Percentiles rank a stretch among this genome's conserved stretches.
These are phyloP conservation scores for Hydractinia symbiolongicarpus DNA, from an alignment of 30 jellyfish, hydroid and myxozoan genomes.

Conservation along the genomic window DNA sequence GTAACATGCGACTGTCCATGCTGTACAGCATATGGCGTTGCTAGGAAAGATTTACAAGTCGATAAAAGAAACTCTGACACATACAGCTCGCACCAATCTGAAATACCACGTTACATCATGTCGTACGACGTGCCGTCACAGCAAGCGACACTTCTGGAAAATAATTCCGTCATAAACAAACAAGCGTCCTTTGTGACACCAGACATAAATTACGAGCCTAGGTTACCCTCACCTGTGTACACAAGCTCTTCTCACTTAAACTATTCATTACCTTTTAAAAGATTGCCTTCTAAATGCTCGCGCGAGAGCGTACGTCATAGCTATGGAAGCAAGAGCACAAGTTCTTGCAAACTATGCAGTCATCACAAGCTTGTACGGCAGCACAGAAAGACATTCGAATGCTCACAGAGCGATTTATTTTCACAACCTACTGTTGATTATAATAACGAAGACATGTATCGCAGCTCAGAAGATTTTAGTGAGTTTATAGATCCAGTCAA, in stretches of 20 bases:
- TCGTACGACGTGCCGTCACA: slow-evolving; percentile 22
- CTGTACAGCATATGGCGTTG: not conserved
- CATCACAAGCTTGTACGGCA: not conserved
- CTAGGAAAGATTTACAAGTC: not conserved
- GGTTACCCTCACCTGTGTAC: not conserved
- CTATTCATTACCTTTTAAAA: not conserved
- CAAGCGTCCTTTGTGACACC: slow-evolving; percentile 6
- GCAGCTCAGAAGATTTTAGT: too few species aligned
- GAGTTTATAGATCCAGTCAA: too few species aligned
- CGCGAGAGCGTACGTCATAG: not conserved
- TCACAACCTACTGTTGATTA: too few species aligned
- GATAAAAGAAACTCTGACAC: not conserved
- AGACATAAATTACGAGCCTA: not conserved
- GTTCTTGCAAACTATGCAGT: not conserved
- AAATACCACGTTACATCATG: slow-evolving; percentile 21
- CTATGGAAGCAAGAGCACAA: not conserved
- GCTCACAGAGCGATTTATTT: too few species aligned
- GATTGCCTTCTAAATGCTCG: slow-evolving; percentile 4
- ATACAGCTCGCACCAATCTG: slow-evolving; percentile 13
- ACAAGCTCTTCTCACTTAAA: slow-evolving; percentile 14
- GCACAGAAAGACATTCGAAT: too few species aligned
- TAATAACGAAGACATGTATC: too few species aligned
- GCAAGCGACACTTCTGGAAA: not conserved
- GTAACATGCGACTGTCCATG: slow-evolving; percentile 4
- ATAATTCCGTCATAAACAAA: not conserved